Conservation (phyloP, 2,113 vertebrate species). For the Trogon melanurus region DNA sequence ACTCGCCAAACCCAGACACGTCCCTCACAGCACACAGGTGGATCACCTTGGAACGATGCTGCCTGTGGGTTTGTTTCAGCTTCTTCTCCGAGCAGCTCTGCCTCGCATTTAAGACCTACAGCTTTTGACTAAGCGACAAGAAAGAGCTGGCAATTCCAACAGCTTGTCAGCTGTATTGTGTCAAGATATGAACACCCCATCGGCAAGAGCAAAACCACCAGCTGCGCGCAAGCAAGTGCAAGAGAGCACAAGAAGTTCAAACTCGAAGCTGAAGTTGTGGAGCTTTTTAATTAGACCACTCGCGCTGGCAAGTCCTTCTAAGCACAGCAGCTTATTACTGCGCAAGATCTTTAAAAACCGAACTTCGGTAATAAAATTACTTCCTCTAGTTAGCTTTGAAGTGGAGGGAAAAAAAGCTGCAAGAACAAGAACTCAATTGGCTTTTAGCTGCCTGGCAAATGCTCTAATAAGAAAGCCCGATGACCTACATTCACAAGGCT, state of each 20-base stretch:
- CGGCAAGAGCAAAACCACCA: accelerated
- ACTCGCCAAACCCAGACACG: background rate
- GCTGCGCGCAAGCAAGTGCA: background rate
- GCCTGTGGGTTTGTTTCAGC: background rate
- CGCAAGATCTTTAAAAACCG: slow-evolving; percentile 25
- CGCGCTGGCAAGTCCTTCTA: background rate
- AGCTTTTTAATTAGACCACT: background rate
- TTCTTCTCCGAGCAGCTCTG: background rate
- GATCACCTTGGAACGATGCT: background rate
- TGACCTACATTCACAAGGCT: slow-evolving; percentile 64
- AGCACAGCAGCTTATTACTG: background rate
- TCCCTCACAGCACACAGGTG: background rate
- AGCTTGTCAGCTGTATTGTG: accelerated
- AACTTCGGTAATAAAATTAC: slow-evolving; percentile 38
- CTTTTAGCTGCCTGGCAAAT: slow-evolving; percentile 52
- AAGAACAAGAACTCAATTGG: slow-evolving; percentile 53
- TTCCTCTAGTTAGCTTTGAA: slow-evolving; percentile 59
- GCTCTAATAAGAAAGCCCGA: slow-evolving; percentile 47
- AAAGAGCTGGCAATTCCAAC: background rate
- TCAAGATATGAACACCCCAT: background rate
- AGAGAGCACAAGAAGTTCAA: background rate
- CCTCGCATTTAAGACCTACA: background rate
- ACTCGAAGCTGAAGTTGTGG: background rate
- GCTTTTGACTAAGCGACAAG: background rate
- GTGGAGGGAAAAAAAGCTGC: slow-evolving; percentile 19